Percentiles rank a stretch among this genome's conserved stretches.
Conservation (phyloP, 2,797 vertebrate genomes). For the Coregonus sp. region DNA sequence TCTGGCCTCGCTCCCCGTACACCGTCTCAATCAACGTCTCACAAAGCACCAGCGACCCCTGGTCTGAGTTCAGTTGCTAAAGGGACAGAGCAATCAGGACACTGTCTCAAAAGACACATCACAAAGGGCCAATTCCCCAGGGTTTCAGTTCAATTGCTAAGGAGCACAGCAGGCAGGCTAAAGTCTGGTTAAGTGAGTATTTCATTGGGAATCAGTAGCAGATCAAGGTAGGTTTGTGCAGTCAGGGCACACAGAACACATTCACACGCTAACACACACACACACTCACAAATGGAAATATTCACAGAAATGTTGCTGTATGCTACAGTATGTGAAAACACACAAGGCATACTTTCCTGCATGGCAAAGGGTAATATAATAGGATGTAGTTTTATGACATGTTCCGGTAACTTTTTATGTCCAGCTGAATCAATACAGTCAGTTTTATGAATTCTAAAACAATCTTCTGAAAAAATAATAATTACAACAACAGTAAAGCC, state of each 20-base stretch:
- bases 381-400: constrained; percentile 46
- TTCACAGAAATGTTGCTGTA: constrained; percentile 42
- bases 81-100: constrained; percentile 62
- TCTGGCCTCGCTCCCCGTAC: constrained; percentile 90
- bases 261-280: constrained; percentile 14
- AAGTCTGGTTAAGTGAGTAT: constrained; percentile 33
- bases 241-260: constrained; percentile 51
- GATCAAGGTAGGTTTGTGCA: constrained; percentile 26
- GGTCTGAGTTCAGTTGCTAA: constrained; percentile 87
- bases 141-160: constrained; percentile 37
- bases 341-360: constrained; percentile 28
- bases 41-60: constrained; percentile 89
- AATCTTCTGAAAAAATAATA: constrained; percentile 19
- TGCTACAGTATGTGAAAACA: constrained; percentile 29
- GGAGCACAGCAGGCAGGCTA: constrained; percentile 45
- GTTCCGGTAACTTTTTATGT: constrained; percentile 43
- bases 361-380: constrained; percentile 41
- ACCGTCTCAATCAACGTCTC: constrained; percentile 94
- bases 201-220: constrained; percentile 57
- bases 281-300: constrained; percentile 22
- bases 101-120: constrained; percentile 33
- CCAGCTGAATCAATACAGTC: constrained; percentile 52
- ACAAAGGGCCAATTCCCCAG: constrained; percentile 48
- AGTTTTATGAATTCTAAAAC: constrained; percentile 41
- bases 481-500: constrained; percentile 29